Evolutionary conservation across 2,113 vertebrate genomes (phyloP).

Genomic region (Glareola pratincola): DNA sequence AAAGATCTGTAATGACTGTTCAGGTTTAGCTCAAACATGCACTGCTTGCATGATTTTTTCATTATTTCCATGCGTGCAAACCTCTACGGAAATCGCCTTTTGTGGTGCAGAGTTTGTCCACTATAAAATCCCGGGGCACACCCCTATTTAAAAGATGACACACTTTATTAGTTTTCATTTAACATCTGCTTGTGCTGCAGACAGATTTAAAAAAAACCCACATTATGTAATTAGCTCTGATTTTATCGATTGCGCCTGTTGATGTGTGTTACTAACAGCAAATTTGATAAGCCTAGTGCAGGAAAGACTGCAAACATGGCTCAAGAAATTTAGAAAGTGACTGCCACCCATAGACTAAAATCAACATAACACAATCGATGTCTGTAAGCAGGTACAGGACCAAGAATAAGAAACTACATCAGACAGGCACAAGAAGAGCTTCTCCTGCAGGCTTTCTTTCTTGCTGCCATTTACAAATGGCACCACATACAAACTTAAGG

Average conservation of each 20-base stretch:
- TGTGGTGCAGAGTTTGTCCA: background rate
- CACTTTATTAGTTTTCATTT: slow-evolving; percentile 50
- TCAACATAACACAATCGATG: background rate
- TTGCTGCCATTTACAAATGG: background rate
- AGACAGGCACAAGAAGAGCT: background rate
- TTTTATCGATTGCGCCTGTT: slow-evolving; percentile 34
- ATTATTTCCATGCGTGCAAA: background rate
- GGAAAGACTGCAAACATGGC: background rate
- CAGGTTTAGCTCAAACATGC: background rate
- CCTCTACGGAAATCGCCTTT: background rate
- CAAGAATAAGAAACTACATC: background rate
- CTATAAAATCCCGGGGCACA: background rate
- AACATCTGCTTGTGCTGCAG: slow-evolving; percentile 31
- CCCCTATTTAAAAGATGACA: background rate
- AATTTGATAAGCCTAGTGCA: background rate
- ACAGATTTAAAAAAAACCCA: background rate
- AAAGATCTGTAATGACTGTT: background rate
- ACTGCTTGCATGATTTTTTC: background rate
- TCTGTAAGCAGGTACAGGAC: background rate
- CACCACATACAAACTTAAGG: fast-evolving
- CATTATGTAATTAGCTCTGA: slow-evolving; percentile 54
- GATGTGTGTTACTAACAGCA: slow-evolving; percentile 27
- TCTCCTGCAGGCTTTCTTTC: background rate
- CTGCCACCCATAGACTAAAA: slow-evolving; percentile 70
- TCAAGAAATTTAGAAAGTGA: slow-evolving; percentile 60